A percentile compares a stretch with the other conserved stretches of the same genome.
Evolutionary conservation across 2,113 vertebrate genomes (phyloP).

Genomic region (Cromileptes altivelis): DNA sequence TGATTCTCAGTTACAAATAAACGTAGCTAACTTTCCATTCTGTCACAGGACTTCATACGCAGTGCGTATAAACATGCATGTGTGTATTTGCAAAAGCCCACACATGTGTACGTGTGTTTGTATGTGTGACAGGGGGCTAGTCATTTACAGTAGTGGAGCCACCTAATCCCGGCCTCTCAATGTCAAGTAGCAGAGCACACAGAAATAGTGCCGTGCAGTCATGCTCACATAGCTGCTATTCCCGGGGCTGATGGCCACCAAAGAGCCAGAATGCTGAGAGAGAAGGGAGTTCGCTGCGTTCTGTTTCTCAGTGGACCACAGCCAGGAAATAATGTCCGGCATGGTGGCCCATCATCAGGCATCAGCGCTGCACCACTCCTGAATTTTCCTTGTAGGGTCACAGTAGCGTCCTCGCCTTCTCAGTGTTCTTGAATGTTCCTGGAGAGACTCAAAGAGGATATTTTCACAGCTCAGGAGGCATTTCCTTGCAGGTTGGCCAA

Average conservation of each 20-base stretch:
- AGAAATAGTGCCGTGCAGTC: constrained; percentile 84
- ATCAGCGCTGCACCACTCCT: constrained; percentile 27
- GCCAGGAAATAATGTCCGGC: constrained; percentile 64
- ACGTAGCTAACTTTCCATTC: neutral
- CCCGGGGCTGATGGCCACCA: constrained; percentile 70
- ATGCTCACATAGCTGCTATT: constrained; percentile 85
- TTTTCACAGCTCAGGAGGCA: constrained; percentile 39
- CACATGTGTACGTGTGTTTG: constrained; percentile 40
- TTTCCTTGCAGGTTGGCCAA: constrained; percentile 55
- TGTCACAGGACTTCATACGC: neutral
- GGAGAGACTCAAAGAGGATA: constrained; percentile 35
- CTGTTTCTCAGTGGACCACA: constrained; percentile 46
- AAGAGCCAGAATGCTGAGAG: constrained; percentile 67
- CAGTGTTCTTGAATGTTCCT: constrained; percentile 39
- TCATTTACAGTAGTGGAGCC: constrained; percentile 81
- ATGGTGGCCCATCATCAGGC: constrained; percentile 50
- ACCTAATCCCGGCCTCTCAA: constrained; percentile 83
- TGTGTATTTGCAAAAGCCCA: constrained; percentile 24
- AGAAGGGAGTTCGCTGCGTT: constrained; percentile 62
- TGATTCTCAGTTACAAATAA: neutral
- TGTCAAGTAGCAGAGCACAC: constrained; percentile 82
- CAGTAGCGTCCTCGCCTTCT: constrained; percentile 12
- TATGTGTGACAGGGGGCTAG: constrained; percentile 63
- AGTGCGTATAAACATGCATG: neutral
- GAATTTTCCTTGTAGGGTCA: constrained; percentile 67